These are phyloP conservation scores for Podarcis muralis DNA, from an alignment of 2,113 vertebrate species.

Conservation along the genomic window DNA sequence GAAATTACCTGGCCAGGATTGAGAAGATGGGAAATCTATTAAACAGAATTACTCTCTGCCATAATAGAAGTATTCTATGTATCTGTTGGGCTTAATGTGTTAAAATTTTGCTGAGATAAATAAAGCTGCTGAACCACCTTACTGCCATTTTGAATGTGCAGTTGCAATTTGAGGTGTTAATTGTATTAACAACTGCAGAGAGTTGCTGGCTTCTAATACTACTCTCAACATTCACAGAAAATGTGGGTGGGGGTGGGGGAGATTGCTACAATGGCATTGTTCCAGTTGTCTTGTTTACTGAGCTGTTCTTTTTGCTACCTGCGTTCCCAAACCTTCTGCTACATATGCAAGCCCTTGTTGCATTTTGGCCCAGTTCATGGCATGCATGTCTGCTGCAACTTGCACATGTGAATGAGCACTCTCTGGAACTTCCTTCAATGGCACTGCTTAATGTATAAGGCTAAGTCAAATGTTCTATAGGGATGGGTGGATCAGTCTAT, in stretches of 20 bases:
- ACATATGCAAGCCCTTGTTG: neutral
- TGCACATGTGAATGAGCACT: neutral
- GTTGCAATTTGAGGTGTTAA: neutral
- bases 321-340: neutral
- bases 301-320: neutral
- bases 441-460: neutral
- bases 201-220: neutral
- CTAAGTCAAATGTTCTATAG: neutral
- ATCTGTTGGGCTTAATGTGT: neutral
- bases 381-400: neutral
- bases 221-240: neutral
- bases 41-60: neutral
- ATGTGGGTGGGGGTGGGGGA: too few species aligned
- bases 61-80: neutral
- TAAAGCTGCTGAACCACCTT: neutral
- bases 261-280: neutral
- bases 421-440: neutral
- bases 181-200: neutral
- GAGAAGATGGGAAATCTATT: neutral
- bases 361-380: neutral
- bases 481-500: neutral
- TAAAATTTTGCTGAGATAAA: neutral
- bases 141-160: neutral
- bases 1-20: neutral
- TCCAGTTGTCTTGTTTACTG: neutral